Evolutionary conservation across 2,113 vertebrate genomes (phyloP).

Genomic region (Puma concolor): DNA sequence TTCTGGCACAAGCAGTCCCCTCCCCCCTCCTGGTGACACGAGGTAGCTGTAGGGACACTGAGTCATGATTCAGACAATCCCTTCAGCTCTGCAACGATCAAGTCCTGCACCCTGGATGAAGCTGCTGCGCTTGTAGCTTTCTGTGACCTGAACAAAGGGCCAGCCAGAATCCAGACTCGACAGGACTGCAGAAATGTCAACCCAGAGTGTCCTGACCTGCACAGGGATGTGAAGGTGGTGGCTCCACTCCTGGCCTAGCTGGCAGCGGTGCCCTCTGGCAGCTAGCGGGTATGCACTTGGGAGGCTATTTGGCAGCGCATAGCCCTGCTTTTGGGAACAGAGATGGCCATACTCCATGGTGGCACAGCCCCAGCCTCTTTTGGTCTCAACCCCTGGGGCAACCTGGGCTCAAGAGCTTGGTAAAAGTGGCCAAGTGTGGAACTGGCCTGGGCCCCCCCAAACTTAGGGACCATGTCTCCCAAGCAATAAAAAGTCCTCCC

Average conservation of each 20-base stretch:
- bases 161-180: background rate
- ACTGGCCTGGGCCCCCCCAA: background rate
- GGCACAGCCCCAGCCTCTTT: background rate
- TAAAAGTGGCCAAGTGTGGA: background rate
- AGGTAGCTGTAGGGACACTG: background rate
- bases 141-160: background rate
- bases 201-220: background rate
- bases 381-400: background rate
- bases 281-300: fast-evolving
- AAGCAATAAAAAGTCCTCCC: background rate
- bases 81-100: background rate
- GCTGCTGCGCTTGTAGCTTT: background rate
- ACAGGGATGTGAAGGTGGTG: fast-evolving
- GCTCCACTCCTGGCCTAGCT: background rate
- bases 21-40: background rate
- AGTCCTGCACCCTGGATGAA: fast-evolving
- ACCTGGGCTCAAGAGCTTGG: background rate
- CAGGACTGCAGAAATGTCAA: fast-evolving
- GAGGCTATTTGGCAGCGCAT: too few relatives aligned
- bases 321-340: too few relatives aligned
- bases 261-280: fast-evolving
- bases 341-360: too few relatives aligned
- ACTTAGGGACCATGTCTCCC: background rate
- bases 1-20: background rate
- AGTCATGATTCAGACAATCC: background rate